phyloP scores from a whole-genome alignment of 2,113 vertebrate genomes.

The Collichthys lucidus region DNA sequence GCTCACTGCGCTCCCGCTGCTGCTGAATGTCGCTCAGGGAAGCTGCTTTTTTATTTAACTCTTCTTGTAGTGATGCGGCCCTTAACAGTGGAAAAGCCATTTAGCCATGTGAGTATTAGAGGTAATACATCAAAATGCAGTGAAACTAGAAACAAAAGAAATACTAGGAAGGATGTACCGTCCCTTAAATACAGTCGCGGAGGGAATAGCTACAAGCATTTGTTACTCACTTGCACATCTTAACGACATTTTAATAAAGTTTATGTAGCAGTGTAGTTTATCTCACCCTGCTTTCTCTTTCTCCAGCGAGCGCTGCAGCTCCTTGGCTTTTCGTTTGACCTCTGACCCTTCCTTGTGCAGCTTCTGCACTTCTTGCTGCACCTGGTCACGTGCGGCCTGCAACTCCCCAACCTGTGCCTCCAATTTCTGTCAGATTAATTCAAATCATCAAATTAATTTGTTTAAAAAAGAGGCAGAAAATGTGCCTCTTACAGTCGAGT shows the following conservation, averaged over 20 bases:
- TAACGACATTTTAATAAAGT: not conserved
- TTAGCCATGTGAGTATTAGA: not conserved
- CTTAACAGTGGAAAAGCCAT: slow-evolving; percentile 73
- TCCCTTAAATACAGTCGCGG: not conserved
- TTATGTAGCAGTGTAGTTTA: not conserved
- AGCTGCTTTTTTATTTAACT: slow-evolving; percentile 89
- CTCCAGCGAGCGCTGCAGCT: slow-evolving; percentile 87
- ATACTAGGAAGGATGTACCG: not conserved
- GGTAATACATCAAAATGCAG: not conserved
- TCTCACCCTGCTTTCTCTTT: slow-evolving; percentile 90
- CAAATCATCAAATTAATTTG: slow-evolving; percentile 5
- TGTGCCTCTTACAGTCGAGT: not conserved
- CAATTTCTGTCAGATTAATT: slow-evolving; percentile 86
- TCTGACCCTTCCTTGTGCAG: slow-evolving; percentile 86
- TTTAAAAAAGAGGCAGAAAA: not conserved
- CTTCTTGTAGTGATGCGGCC: slow-evolving; percentile 82
- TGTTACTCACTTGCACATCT: not conserved
- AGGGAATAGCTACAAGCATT: not conserved
- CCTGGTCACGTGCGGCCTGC: slow-evolving; percentile 86
- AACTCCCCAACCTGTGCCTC: slow-evolving; percentile 88
- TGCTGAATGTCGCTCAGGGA: slow-evolving; percentile 84
- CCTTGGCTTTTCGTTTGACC: slow-evolving; percentile 85
- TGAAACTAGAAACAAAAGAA: not conserved
- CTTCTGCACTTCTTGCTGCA: slow-evolving; percentile 85
- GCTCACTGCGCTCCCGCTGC: slow-evolving; percentile 83